These are phyloP conservation scores for Pelochelys cantorii DNA, from an alignment of 2,797 vertebrate genomes.

Conservation along the genomic window DNA sequence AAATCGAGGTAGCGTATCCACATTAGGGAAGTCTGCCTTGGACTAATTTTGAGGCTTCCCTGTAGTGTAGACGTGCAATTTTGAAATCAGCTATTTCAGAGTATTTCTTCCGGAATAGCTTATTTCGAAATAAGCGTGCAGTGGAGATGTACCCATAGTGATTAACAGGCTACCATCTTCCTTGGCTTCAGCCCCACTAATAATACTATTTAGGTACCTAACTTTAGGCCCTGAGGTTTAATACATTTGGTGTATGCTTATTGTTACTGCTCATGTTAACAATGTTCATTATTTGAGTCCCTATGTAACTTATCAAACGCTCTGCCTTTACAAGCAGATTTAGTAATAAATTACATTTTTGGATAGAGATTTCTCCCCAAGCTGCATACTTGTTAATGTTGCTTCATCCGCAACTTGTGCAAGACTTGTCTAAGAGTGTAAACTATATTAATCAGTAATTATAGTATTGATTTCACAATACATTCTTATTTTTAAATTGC, in stretches of 20 bases:
- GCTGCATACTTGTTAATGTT: background rate
- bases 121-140: no score
- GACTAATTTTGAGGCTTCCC: no score
- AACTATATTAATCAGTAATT: background rate
- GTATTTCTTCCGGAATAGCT: no score
- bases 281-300: background rate
- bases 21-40: no score
- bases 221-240: background rate
- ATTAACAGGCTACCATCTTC: background rate
- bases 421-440: background rate
- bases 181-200: slow-evolving; percentile 17
- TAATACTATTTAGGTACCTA: background rate
- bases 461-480: background rate
- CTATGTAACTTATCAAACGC: background rate
- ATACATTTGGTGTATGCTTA: background rate
- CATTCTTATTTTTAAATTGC: background rate
- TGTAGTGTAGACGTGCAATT: no score
- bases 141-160: background rate
- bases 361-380: background rate
- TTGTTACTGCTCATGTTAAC: background rate
- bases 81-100: no score
- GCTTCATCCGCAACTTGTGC: background rate
- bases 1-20: no score
- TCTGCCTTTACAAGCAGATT: background rate
- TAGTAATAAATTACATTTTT: background rate